Percentiles rank a stretch among this genome's conserved stretches.
Conservation (phyloP, 2,888 invertebrate species). For the Lucinisca nassula region DNA sequence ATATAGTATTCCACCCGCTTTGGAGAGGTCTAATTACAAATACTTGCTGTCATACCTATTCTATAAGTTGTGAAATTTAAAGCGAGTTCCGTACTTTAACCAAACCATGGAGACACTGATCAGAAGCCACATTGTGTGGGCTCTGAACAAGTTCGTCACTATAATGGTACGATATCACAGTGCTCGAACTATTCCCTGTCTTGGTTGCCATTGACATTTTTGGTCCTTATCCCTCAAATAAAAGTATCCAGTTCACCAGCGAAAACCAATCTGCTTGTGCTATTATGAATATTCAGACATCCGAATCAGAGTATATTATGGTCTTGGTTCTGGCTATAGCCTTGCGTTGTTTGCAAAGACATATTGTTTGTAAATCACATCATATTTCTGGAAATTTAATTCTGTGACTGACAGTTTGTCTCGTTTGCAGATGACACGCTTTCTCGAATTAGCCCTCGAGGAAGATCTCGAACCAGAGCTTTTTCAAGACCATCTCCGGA, state of each 20-base stretch:
- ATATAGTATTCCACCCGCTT: no score
- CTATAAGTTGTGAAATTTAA: no score
- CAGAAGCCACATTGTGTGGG: no score
- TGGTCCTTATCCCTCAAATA: neutral
- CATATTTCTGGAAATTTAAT: neutral
- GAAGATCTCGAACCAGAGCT: no score
- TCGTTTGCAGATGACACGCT: no score
- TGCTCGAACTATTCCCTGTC: neutral
- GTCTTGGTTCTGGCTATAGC: neutral
- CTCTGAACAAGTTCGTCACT: no score
- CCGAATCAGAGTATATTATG: neutral
- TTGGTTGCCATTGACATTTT: neutral
- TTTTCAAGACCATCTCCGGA: constrained; percentile 17
- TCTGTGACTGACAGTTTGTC: constrained; percentile 1
- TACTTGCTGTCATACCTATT: no score
- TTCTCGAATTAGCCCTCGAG: no score
- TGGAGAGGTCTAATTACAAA: no score
- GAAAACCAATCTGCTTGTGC: neutral
- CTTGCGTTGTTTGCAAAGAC: neutral
- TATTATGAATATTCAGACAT: neutral
- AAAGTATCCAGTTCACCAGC: neutral
- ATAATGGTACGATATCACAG: no score
- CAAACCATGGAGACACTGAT: no score
- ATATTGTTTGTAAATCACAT: neutral
- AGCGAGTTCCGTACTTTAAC: no score